These are phyloP conservation scores for Xerus rutilus DNA, from an alignment of 2,797 vertebrate species.

Conservation along the genomic window DNA sequence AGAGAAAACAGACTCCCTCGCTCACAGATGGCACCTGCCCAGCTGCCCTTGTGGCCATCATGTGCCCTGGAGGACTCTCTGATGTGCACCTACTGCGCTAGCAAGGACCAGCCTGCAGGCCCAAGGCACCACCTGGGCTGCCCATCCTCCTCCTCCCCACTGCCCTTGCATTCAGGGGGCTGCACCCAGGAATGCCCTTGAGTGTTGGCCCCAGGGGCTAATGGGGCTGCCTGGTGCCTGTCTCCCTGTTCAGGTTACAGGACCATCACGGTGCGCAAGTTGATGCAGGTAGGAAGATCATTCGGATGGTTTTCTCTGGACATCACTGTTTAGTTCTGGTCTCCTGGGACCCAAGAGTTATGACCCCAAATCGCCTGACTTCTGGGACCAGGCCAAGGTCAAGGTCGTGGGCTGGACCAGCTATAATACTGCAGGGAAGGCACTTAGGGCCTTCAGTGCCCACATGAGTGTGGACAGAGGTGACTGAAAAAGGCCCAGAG, in stretches of 20 bases:
- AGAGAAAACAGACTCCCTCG: not conserved
- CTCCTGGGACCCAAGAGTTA: not conserved
- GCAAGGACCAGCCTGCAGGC: too few species aligned
- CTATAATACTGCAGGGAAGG: not conserved
- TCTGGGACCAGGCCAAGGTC: not conserved
- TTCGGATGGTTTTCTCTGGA: not conserved
- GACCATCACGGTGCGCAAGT: constrained; percentile 94
- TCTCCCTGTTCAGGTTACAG: constrained; percentile 91
- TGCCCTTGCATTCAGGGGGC: not conserved
- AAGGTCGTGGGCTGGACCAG: not conserved
- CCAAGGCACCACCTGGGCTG: too few species aligned
- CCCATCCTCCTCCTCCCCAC: not conserved
- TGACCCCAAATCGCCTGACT: not conserved
- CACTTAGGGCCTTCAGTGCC: not conserved
- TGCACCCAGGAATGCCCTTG: fast-evolving
- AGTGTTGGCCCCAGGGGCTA: not conserved
- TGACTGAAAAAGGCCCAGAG: not conserved
- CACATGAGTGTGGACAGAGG: too few species aligned
- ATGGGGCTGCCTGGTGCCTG: not conserved
- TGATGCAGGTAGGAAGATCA: constrained; percentile 94
- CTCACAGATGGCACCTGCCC: not conserved
- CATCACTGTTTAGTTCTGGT: not conserved
- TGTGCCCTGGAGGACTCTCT: not conserved
- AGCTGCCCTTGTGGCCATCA: fast-evolving
- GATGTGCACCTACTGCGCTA: fast-evolving